Evolutionary conservation across 1,140 invertebrate species (phyloP).

Genomic region (Pogonomyrmex barbatus): DNA sequence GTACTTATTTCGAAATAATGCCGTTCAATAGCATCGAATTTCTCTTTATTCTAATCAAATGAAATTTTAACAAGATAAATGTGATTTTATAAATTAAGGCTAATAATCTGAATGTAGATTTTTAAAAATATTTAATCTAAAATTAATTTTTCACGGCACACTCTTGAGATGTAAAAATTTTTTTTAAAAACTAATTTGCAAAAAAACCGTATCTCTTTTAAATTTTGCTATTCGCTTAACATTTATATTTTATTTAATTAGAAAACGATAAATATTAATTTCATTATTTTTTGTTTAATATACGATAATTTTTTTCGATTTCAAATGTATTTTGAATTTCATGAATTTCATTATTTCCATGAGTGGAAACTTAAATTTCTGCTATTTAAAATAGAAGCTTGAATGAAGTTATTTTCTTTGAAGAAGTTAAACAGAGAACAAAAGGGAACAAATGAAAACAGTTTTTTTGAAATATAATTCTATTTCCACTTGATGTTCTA

Average conservation of each 20-base stretch:
- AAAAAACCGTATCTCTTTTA: not conserved
- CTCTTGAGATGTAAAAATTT: not conserved
- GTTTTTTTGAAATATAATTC: not conserved
- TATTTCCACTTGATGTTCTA: constrained; percentile 17
- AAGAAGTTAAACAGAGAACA: not conserved
- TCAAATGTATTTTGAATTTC: not conserved
- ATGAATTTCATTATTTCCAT: not conserved
- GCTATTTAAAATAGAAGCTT: not conserved
- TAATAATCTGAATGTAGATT: not conserved
- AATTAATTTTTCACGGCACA: not conserved
- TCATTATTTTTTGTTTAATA: not conserved
- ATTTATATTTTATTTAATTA: not conserved
- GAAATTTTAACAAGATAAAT: not conserved
- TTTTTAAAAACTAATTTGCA: not conserved
- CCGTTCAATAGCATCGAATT: too few species aligned
- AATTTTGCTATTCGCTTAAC: not conserved
- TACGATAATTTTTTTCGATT: not conserved
- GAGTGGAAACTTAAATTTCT: not conserved
- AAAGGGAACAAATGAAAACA: not conserved
- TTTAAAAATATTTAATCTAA: not conserved
- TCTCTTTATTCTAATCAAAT: not conserved
- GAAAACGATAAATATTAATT: not conserved
- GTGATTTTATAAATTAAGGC: not conserved
- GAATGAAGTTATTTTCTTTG: not conserved
- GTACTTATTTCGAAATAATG: not conserved